Evolutionary conservation across 1,140 invertebrate species (phyloP).

Genomic region (Cydia fagiglandana): DNA sequence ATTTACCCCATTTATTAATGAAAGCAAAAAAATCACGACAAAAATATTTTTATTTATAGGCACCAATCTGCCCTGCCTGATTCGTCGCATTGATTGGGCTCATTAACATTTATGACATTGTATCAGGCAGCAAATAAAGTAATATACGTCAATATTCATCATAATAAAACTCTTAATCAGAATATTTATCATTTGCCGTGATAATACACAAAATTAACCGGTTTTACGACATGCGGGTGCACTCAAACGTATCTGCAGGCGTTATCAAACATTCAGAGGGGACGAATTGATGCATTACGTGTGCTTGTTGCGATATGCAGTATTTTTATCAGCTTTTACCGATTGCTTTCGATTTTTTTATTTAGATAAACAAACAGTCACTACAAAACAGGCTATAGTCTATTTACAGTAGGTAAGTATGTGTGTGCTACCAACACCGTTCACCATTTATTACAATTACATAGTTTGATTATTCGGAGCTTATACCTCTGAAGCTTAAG

Average conservation of each 20-base stretch:
- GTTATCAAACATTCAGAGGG: conserved; percentile 60
- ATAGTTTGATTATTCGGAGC: too few species aligned
- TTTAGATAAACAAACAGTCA: too few species aligned
- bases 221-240: conserved; percentile 56
- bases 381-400: too few species aligned
- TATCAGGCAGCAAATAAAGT: background rate
- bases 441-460: too few species aligned
- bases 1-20: too few species aligned
- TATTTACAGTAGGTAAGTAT: too few species aligned
- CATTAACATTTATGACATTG: background rate
- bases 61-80: background rate
- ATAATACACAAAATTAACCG: conserved; percentile 56
- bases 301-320: conserved; percentile 37
- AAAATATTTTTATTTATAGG: too few species aligned
- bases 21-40: too few species aligned
- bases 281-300: conserved; percentile 43
- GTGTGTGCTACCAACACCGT: too few species aligned
- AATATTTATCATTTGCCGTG: conserved; percentile 47
- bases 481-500: too few species aligned
- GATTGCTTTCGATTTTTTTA: too few species aligned
- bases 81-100: background rate
- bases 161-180: conserved; percentile 42
- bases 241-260: conserved; percentile 59
- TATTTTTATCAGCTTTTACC: background rate
- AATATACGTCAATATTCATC: conserved; percentile 12